phyloP scores from a whole-genome alignment of 1,140 invertebrate genomes.

The Monomorium pharaonis region DNA sequence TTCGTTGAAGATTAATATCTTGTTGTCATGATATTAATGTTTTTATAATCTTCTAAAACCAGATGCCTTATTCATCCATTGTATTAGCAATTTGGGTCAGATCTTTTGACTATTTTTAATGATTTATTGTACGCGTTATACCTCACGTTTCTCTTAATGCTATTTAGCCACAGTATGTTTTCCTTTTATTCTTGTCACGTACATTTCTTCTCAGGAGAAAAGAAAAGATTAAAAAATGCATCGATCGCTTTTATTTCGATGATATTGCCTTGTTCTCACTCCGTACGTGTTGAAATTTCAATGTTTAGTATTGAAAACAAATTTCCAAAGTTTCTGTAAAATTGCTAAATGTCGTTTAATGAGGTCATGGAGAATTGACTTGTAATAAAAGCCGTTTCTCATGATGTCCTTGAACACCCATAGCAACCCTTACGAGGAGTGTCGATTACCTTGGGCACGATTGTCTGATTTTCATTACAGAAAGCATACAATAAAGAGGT shows the following conservation, averaged over 20 bases:
- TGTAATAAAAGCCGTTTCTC: neutral
- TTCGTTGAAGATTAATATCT: neutral
- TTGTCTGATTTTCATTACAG: conserved; percentile 8
- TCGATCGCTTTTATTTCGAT: neutral
- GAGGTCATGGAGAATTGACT: conserved; percentile 48
- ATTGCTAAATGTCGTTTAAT: conserved; percentile 24
- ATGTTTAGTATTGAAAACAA: neutral
- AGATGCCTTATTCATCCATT: neutral
- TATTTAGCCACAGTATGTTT: neutral
- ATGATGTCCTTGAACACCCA: conserved; percentile 21
- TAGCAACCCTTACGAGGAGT: neutral
- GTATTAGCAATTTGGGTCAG: neutral
- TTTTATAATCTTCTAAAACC: neutral
- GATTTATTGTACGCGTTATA: neutral
- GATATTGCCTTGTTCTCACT: neutral
- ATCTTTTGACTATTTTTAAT: neutral
- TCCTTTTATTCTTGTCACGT: neutral
- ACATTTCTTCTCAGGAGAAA: neutral
- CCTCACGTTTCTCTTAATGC: neutral
- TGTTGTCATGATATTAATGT: neutral
- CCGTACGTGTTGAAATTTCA: neutral
- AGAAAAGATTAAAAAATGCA: conserved; percentile 9
- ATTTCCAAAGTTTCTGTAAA: neutral
- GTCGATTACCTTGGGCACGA: neutral
- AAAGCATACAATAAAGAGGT: neutral